Evolutionary conservation across 2,888 invertebrate species (phyloP).

Genomic region (Orthosia gothica): DNA sequence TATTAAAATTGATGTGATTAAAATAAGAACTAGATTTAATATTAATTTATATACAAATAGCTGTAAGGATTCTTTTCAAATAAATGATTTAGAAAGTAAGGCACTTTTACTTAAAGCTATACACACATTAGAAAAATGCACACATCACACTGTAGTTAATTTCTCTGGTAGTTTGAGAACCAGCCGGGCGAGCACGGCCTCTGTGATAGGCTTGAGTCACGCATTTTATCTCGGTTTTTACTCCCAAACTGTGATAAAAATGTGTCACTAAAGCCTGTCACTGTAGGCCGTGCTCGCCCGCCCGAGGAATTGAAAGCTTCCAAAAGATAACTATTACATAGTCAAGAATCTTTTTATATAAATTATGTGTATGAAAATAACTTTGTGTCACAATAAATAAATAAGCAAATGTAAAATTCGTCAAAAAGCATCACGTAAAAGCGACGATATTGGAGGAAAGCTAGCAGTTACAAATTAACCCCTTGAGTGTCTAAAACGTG

Average conservation of each 20-base stretch:
- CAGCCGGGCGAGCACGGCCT: too few species aligned
- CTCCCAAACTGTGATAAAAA: too few species aligned
- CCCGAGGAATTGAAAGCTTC: background rate
- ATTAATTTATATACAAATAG: constrained; percentile 80
- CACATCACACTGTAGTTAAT: constrained; percentile 27
- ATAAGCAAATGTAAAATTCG: background rate
- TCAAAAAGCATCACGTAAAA: background rate
- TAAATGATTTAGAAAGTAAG: constrained; percentile 71
- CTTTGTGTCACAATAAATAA: background rate
- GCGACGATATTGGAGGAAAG: background rate
- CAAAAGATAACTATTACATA: background rate
- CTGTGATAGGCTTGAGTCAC: too few species aligned
- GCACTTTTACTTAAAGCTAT: constrained; percentile 49
- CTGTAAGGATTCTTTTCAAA: constrained; percentile 78
- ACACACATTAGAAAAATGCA: constrained; percentile 21
- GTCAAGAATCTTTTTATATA: background rate
- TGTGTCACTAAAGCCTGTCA: too few species aligned
- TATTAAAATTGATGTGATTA: constrained; percentile 68
- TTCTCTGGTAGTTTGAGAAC: too few species aligned
- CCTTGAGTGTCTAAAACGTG: too few species aligned
- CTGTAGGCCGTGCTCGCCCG: too few species aligned
- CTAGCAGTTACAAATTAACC: background rate
- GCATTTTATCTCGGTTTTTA: too few species aligned
- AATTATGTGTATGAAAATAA: background rate
- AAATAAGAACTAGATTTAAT: constrained; percentile 76